Base-by-base conservation (phyloP, 1,140 invertebrate genomes). In the Cotesia glomerata region DNA sequence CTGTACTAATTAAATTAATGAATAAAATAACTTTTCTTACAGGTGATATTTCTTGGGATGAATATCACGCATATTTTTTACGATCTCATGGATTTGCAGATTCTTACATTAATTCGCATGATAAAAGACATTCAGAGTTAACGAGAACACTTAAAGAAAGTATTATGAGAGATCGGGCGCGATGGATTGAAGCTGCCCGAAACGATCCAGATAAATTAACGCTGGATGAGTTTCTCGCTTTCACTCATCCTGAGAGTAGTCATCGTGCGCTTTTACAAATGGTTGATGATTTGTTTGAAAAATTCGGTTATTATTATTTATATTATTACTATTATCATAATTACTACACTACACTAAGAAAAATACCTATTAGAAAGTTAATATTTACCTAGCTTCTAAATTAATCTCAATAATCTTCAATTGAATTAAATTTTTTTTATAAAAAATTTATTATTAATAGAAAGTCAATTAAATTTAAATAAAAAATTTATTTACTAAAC, bases 211-310 rank as follows among this genome's bases (percentile, higher is more conserved):
- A 94, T 63, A 89, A 89, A 45, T 83, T 95, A 4, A 92, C 91
- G 3, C 86, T 94, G 2, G 92, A 94, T 78, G 94, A 95, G 82
- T 95, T 95, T 83, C 84, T 95, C 39, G 90, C 92, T 7, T 95
- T 95, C 78, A 90, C 92, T 7, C 94, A 95, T 86, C 94, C 94
- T 0, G 94, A 95, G 84, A 94, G 93, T 56, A 94, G 93, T 80
- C 90, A 92, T 74, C 88, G 91, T 2, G 92, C 93, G 69, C 87
- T 95, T 11, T 77, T 94, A 3, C 90, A 91, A 63, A 88, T 95
- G 80, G 93, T 95, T 3, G 90, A 93, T 63, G 93, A 94, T 79
- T 85, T 95, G 3, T 89, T 94, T 74, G 90, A 91, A 16, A 93
- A 92, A 82, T 91, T 95, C 75, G 92, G 91, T 92, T 83, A 85